These are phyloP conservation scores for Podotricha telesiphe DNA, from an alignment of 2,888 invertebrate species.

Conservation along the genomic window DNA sequence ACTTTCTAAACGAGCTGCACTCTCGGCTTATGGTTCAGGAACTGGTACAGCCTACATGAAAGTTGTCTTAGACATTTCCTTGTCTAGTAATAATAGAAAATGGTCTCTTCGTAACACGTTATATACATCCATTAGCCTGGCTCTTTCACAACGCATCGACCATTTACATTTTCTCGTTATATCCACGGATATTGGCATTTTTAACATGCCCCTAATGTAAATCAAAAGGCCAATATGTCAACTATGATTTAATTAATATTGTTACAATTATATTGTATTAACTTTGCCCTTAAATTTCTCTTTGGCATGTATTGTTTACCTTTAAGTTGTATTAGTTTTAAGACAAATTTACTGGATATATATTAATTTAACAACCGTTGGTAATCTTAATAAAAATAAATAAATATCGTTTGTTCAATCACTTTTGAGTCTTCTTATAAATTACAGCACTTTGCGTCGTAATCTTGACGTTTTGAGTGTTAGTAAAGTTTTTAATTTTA, in stretches of 20 bases:
- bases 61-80: conserved; percentile 75
- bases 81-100: conserved; percentile 47
- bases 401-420: neutral
- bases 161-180: conserved; percentile 24
- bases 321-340: too few relatives aligned
- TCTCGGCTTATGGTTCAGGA: conserved; percentile 77
- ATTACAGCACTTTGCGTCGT: conserved; percentile 15
- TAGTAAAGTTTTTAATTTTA: conserved; percentile 25
- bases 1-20: conserved; percentile 80
- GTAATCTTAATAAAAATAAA: too few relatives aligned
- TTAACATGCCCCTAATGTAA: too few relatives aligned
- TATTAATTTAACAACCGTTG: too few relatives aligned
- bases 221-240: too few relatives aligned
- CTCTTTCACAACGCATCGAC: neutral
- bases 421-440: conserved; percentile 10
- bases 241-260: too few relatives aligned
- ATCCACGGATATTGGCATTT: too few relatives aligned
- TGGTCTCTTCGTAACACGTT: conserved; percentile 24
- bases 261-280: too few relatives aligned
- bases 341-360: too few relatives aligned
- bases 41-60: conserved; percentile 69
- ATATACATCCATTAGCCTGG: conserved; percentile 24
- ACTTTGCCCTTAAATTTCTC: too few relatives aligned
- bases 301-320: too few relatives aligned
- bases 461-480: conserved; percentile 23